These are phyloP conservation scores for Xyrichtys novacula DNA, from an alignment of 2,797 vertebrate genomes.

Conservation along the genomic window DNA sequence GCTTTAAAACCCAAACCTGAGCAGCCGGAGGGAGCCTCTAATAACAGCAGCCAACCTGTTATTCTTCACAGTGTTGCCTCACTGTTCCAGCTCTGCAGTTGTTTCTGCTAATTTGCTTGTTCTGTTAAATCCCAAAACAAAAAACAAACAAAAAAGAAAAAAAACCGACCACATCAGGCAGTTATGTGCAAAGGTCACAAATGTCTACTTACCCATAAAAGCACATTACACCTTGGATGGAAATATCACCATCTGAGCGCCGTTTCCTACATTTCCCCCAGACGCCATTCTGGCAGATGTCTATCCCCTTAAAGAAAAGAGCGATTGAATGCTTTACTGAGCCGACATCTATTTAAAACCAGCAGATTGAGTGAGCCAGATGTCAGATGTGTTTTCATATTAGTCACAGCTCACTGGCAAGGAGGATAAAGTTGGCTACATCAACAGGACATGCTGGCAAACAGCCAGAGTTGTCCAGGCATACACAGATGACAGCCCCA, in stretches of 20 bases:
- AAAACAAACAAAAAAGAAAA: neutral
- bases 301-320: constrained; percentile 51
- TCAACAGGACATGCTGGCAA: constrained; percentile 66
- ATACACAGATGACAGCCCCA: constrained; percentile 47
- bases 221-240: constrained; percentile 6
- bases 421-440: constrained; percentile 67
- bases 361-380: constrained; percentile 69
- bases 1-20: constrained; percentile 1
- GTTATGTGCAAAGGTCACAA: constrained; percentile 8
- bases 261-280: constrained; percentile 7
- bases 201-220: neutral
- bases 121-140: neutral
- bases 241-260: constrained; percentile 22
- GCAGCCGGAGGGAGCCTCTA: neutral
- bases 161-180: neutral
- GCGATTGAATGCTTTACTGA: constrained; percentile 39
- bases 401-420: constrained; percentile 74
- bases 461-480: constrained; percentile 61
- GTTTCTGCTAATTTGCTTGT: neutral
- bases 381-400: constrained; percentile 75
- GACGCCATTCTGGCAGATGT: constrained; percentile 35
- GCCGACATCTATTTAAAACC: constrained; percentile 60
- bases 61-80: neutral
- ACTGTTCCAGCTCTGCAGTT: neutral
- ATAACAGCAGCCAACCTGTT: no score